phyloP scores from a whole-genome alignment of 2,113 vertebrate species.

The Proteles cristata region DNA sequence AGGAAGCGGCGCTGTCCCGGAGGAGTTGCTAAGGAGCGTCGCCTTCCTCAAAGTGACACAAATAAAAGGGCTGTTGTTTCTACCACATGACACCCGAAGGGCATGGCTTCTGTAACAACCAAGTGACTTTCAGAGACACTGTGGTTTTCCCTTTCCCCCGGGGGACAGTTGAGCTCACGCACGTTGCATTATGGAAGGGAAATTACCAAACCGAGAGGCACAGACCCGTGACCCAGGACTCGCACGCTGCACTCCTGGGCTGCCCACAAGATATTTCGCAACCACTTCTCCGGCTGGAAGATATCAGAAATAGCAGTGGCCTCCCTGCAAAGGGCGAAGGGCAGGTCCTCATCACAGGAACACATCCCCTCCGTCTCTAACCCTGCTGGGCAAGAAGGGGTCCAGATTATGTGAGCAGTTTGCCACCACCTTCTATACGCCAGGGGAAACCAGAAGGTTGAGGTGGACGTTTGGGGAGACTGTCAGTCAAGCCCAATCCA shows the following conservation, averaged over 20 bases:
- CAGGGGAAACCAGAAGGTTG: background rate
- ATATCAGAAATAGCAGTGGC: background rate
- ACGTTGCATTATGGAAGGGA: background rate
- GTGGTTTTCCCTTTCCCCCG: background rate
- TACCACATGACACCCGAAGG: background rate
- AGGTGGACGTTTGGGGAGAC: background rate
- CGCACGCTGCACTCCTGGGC: background rate
- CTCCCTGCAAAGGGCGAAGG: background rate
- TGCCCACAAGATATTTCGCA: background rate
- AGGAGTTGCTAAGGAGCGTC: background rate
- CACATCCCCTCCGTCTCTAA: background rate
- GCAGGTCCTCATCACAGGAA: background rate
- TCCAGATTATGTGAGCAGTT: background rate
- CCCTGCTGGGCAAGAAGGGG: background rate
- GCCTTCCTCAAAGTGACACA: background rate
- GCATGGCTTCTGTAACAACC: background rate
- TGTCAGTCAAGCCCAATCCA: background rate
- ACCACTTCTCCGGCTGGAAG: background rate
- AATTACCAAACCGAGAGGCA: slow-evolving; percentile 7
- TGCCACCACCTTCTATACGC: background rate
- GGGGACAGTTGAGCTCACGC: background rate
- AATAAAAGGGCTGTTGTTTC: slow-evolving; percentile 1
- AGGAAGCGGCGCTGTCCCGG: background rate
- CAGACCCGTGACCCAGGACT: background rate
- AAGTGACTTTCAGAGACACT: background rate